Evolutionary conservation across 2,888 invertebrate genomes (phyloP).

Genomic region (Lasioglossum lativentre): DNA sequence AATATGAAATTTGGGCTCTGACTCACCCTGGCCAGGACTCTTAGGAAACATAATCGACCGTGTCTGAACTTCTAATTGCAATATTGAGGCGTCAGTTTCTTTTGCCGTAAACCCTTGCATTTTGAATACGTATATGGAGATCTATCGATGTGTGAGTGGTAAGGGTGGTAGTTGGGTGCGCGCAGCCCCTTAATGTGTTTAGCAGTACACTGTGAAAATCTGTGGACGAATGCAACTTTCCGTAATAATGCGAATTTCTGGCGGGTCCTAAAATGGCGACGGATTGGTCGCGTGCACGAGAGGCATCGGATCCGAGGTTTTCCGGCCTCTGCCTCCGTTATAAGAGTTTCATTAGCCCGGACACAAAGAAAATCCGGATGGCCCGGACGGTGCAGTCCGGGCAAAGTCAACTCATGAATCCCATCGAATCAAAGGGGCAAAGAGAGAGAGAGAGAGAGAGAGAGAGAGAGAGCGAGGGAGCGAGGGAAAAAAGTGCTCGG

Average conservation of each 20-base stretch:
- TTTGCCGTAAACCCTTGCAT: too few relatives aligned
- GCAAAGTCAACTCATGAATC: constrained; percentile 71
- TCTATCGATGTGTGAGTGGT: too few relatives aligned
- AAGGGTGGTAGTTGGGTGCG: too few relatives aligned
- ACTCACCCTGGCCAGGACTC: too few relatives aligned
- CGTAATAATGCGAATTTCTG: background rate
- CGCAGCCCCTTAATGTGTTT: too few relatives aligned
- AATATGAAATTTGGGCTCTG: too few relatives aligned
- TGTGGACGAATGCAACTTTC: background rate
- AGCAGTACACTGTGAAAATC: background rate
- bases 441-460: constrained; percentile 18
- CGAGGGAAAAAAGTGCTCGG: constrained; percentile 57
- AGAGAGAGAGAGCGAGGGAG: background rate
- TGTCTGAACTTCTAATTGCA: too few relatives aligned
- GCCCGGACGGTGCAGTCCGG: constrained; percentile 38
- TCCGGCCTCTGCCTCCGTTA: constrained; percentile 25
- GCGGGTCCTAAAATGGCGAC: background rate
- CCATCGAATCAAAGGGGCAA: constrained; percentile 62
- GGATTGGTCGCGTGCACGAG: background rate
- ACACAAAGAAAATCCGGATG: constrained; percentile 27
- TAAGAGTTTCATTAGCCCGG: constrained; percentile 43
- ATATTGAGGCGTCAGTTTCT: too few relatives aligned
- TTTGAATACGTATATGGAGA: too few relatives aligned
- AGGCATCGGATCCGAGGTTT: constrained; percentile 6
- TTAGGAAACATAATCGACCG: too few relatives aligned